These are phyloP conservation scores for Cristatella mucedo DNA, from an alignment of 2,888 invertebrate genomes.

Conservation along the genomic window DNA sequence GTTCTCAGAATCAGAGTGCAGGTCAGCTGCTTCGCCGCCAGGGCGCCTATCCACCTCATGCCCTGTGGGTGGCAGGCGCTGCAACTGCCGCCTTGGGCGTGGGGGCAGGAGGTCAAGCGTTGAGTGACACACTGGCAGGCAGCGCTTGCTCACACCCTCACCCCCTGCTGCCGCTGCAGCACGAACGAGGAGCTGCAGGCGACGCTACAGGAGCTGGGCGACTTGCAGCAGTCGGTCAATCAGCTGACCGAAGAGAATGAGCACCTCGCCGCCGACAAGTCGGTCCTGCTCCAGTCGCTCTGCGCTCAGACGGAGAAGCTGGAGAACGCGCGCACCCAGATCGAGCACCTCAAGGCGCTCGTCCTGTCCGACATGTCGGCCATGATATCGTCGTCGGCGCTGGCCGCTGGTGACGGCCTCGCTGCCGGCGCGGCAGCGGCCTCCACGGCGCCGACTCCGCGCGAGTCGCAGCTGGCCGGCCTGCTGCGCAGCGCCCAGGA, in stretches of 20 bases:
- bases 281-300: constrained; percentile 69
- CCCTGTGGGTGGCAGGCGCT: too few species aligned
- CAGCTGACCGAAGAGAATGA: constrained; percentile 77
- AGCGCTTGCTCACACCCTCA: too few species aligned
- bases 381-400: too few species aligned
- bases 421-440: too few species aligned
- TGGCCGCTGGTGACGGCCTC: too few species aligned
- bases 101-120: too few species aligned
- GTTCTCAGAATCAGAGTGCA: too few species aligned
- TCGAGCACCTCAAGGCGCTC: constrained; percentile 66
- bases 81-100: too few species aligned
- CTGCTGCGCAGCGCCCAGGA: constrained; percentile 49
- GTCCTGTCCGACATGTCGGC: constrained; percentile 47
- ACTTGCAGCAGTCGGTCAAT: constrained; percentile 67
- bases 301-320: constrained; percentile 80
- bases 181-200: constrained; percentile 50
- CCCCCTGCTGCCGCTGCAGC: constrained; percentile 16
- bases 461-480: constrained; percentile 53
- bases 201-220: constrained; percentile 75
- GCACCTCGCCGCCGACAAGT: constrained; percentile 69
- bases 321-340: constrained; percentile 67
- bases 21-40: too few species aligned
- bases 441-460: too few species aligned
- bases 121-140: too few species aligned
- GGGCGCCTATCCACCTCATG: too few species aligned